Conservation (phyloP, 2,888 invertebrate genomes). For the Gymnoscelis rufifasciata region DNA sequence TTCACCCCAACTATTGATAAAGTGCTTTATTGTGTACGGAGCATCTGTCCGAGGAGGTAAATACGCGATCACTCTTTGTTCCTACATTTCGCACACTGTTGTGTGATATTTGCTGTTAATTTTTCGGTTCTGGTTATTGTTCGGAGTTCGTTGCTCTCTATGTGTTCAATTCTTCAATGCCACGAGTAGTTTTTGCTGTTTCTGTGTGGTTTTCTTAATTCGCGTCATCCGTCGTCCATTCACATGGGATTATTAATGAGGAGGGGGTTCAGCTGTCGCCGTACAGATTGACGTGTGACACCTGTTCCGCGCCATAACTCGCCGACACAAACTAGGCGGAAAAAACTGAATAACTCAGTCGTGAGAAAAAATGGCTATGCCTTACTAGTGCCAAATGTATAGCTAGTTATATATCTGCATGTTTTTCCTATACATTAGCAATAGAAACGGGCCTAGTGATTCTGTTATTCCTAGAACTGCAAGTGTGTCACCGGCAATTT, state of each 20-base stretch:
- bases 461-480: slow-evolving; percentile 1
- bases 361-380: slow-evolving; percentile 7
- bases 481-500: slow-evolving; percentile 1
- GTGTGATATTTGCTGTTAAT: slow-evolving; percentile 31
- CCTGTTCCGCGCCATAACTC: slow-evolving; percentile 21
- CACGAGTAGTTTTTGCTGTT: slow-evolving; percentile 16
- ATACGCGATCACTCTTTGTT: slow-evolving; percentile 32
- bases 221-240: slow-evolving; percentile 24
- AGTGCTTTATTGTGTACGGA: slow-evolving; percentile 54
- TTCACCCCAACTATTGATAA: slow-evolving; percentile 46
- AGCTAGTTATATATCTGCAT: not conserved
- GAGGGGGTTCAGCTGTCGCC: slow-evolving; percentile 22
- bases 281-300: slow-evolving; percentile 22
- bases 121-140: slow-evolving; percentile 32
- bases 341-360: slow-evolving; percentile 14
- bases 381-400: slow-evolving; percentile 8
- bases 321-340: not conserved
- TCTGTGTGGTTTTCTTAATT: slow-evolving; percentile 18
- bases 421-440: not conserved
- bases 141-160: slow-evolving; percentile 30
- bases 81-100: slow-evolving; percentile 15
- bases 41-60: slow-evolving; percentile 50
- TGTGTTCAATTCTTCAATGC: slow-evolving; percentile 29
- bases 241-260: slow-evolving; percentile 28
- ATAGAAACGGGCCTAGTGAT: not conserved